Evolutionary conservation across 92 coral and sea anemone species (phyloP).

Genomic region (Anthopleura xanthogrammica): DNA sequence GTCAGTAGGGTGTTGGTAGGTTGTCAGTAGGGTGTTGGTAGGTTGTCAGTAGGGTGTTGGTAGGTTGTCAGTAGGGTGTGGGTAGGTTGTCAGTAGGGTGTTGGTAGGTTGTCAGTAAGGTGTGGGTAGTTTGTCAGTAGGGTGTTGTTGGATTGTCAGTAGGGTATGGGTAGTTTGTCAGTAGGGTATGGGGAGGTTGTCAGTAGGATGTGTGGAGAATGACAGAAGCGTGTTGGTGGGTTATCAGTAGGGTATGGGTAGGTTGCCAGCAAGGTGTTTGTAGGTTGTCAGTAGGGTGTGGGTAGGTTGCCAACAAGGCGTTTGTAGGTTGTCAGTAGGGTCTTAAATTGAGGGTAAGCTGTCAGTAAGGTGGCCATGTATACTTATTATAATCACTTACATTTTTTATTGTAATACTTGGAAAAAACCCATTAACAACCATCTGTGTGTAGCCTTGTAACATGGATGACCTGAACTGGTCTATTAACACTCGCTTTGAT

Average conservation of each 20-base stretch:
- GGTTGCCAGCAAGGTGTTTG: background rate
- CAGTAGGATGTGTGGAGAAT: background rate
- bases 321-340: background rate
- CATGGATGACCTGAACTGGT: constrained; percentile 84
- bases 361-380: background rate
- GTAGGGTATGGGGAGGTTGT: background rate
- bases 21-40: background rate
- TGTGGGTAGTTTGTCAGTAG: background rate
- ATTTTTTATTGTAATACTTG: constrained; percentile 89
- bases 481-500: constrained; percentile 80
- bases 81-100: background rate
- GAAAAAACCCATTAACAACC: constrained; percentile 93
- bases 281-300: background rate
- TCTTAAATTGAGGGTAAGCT: too few relatives aligned
- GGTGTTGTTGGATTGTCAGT: background rate
- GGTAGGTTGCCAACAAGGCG: background rate
- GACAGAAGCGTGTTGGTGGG: background rate
- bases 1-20: background rate
- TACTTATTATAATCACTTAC: constrained; percentile 44
- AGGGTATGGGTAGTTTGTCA: background rate
- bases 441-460: constrained; percentile 63
- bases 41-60: background rate
- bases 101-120: background rate
- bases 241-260: background rate
- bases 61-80: background rate